Percentiles rank a stretch among this genome's conserved stretches.
These are phyloP conservation scores for Nannoperca australis DNA, from an alignment of 2,797 vertebrate genomes.

Conservation along the genomic window DNA sequence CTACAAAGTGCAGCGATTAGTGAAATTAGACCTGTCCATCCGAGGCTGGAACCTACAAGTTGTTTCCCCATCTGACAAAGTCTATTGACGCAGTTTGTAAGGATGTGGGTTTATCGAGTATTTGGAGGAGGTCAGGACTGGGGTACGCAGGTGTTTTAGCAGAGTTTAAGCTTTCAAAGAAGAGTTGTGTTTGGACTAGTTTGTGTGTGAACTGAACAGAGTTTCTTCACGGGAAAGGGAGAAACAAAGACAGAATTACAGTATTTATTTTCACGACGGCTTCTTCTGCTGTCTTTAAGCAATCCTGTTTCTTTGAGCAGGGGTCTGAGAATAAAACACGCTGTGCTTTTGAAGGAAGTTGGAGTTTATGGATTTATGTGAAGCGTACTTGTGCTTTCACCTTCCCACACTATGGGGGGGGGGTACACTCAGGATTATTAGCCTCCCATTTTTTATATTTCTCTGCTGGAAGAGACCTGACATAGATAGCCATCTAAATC, in stretches of 20 bases:
- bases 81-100: slow-evolving; percentile 22
- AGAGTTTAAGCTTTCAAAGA: slow-evolving; percentile 51
- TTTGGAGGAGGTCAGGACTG: slow-evolving; percentile 30
- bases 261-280: slow-evolving; percentile 53
- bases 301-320: slow-evolving; percentile 30
- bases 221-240: slow-evolving; percentile 54
- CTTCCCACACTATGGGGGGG: slow-evolving; percentile 49
- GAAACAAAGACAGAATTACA: slow-evolving; percentile 39
- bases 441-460: slow-evolving; percentile 62
- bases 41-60: slow-evolving; percentile 3
- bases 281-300: slow-evolving; percentile 39
- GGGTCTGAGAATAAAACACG: slow-evolving; percentile 21
- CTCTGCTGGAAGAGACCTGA: slow-evolving; percentile 48
- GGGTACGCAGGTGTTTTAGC: slow-evolving; percentile 55
- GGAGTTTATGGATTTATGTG: slow-evolving; percentile 67
- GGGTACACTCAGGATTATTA: slow-evolving; percentile 36
- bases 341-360: slow-evolving; percentile 54
- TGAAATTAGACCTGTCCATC: slow-evolving; percentile 40
- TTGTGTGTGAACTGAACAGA: slow-evolving; percentile 40
- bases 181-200: slow-evolving; percentile 64
- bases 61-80: background rate
- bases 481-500: slow-evolving; percentile 63
- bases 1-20: slow-evolving; percentile 46
- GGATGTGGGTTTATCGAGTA: slow-evolving; percentile 25
- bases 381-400: slow-evolving; percentile 68